Percentiles rank a stretch among this genome's conserved stretches.
phyloP scores from a whole-genome alignment of 1,140 invertebrate species.

The Zelostemma sp. region DNA sequence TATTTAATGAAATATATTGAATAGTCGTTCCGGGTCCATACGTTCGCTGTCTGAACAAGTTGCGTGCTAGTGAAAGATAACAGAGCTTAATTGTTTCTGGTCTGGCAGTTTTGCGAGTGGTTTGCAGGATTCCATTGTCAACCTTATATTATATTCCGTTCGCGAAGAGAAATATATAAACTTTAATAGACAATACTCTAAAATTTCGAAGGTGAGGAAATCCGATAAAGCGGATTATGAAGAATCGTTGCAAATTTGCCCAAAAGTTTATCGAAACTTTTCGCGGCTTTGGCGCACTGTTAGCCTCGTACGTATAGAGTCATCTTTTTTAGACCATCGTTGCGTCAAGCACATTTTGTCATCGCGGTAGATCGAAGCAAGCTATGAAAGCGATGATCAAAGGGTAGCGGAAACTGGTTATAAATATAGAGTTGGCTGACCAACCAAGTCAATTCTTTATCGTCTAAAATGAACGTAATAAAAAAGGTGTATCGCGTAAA shows the following conservation, averaged over 20 bases:
- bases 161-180: not conserved
- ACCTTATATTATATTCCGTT: not conserved
- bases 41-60: not conserved
- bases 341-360: slow-evolving; percentile 2
- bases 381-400: not conserved
- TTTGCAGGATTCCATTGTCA: slow-evolving; percentile 22
- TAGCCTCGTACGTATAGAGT: not conserved
- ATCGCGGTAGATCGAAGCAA: not conserved
- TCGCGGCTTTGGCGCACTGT: not conserved
- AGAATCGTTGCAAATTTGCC: too few species aligned
- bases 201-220: too few species aligned
- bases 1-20: slow-evolving; percentile 2
- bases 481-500: not conserved
- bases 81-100: slow-evolving; percentile 65
- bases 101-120: slow-evolving; percentile 62
- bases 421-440: not conserved
- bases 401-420: not conserved
- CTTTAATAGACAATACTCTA: not conserved
- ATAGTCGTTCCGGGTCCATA: not conserved
- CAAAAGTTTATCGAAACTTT: not conserved
- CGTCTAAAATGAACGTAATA: not conserved
- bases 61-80: slow-evolving; percentile 59
- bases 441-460: not conserved
- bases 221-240: too few species aligned
- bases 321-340: not conserved